Evolutionary conservation across 2,113 vertebrate genomes (phyloP), one percentile per base, ranked within the genome.

Genomic region (Boulengerochromis microlepis): DNA sequence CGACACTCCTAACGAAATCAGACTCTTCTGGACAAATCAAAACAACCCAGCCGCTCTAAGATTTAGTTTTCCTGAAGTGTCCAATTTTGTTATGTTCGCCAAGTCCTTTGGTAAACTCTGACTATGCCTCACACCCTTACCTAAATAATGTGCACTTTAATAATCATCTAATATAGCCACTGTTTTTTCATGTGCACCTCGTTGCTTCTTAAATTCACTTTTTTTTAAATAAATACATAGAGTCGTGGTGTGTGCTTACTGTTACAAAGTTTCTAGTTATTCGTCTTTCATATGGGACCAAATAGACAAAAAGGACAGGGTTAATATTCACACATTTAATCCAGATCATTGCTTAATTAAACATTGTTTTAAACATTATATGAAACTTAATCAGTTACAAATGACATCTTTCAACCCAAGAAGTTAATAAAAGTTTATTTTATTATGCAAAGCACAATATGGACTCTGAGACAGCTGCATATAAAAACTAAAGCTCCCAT

Each of bases 31-130:
- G 38, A 42, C 8, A 42, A 26, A 42, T 0, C 12, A 26, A 40
- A 71, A 40, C 64, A 71, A 10, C 35, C 5, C 33, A 42, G 0
- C 0, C 0, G 1, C 35, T 10, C 1, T 1, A 24, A 16, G 38
- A 74, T 45, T 74, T 4, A 2, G 12, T 66, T 66, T 35, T 35
- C 31, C 6, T 7, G 0, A 35, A 18, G 61, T 38, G 18, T 38
- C 18, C 0, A 3, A 38, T 35, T 64, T 64, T 0, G 1, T 64
- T 59, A 64, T 1, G 59, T 64, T 66, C 0, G 7, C 35, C 19
- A 69, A 40, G 11, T 50, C 16, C 13, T 7, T 47, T 16, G 45
- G 15, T 47, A 16, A 52, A 52, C 47, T 50, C 7, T 52, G 50
- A 52, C 50, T 52, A 19, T 19, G 16, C 50, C 16, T 52, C 18